Base-by-base conservation (phyloP, 2,888 invertebrate species). In the Tetragnatha montana region DNA sequence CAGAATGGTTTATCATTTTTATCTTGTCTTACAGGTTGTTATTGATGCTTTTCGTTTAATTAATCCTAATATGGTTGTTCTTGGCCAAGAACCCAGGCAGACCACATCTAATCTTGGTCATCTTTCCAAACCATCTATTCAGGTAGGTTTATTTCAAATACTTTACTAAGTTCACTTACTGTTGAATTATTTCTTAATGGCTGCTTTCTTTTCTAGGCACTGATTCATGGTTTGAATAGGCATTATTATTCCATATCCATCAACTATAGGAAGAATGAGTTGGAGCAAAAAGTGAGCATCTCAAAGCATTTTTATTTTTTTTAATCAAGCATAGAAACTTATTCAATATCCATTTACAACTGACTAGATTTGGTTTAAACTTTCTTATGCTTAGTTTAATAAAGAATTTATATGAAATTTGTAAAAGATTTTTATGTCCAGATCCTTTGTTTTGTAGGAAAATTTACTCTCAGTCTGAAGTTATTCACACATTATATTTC, bases 211-310 rank as follows among this genome's bases (percentile, higher is more conserved):
- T 91, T 93, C 8, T 93, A 99, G 95, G 99, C 99, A 68, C 95
- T 99, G 89, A 99, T 99, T 92, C 99, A 99, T 93, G 99, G 99
- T 17, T 95, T 99, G 50, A 99, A 99, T 94, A 96, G 99, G 91
- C 99, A 99, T 94, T 99, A 99, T 93, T 99, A 99, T 94, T 99
- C 99, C 73, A 99, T 99, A 93, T 98, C 99, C 94, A 99, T 99
- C 94, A 99, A 99, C 94, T 99, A 99, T 94, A 96, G 99, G 92
- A 99, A 99, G 94, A 99, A 99, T 94, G 98, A 99, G 94, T 94
- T 99, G 91, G 99, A 99, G 94, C 99, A 99, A 94, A 99, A 99
- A 93, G 94, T 94, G 88, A 86, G 76, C 12, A 6, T 70, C 19
- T 19, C 10, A 19, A 85, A 17, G 78, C 22, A 8, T 71, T 76